These are phyloP conservation scores for Cordilura impudica DNA, from an alignment of 2,888 invertebrate species.

Conservation along the genomic window DNA sequence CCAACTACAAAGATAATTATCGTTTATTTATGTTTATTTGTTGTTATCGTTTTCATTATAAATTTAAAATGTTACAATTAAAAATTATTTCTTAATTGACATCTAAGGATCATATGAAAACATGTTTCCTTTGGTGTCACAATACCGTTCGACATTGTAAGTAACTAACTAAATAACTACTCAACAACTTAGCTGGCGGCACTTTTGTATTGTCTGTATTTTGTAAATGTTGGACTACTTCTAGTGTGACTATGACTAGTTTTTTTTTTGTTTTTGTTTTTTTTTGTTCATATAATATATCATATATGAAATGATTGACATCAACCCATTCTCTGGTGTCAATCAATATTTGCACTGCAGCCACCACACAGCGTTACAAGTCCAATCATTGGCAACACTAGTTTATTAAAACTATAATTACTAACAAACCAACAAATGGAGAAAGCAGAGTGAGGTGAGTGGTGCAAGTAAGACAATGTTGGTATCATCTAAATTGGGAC, in stretches of 20 bases:
- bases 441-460: not conserved
- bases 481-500: slow-evolving; percentile 60
- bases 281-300: slow-evolving; percentile 24
- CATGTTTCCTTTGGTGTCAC: slow-evolving; percentile 51
- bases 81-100: slow-evolving; percentile 55
- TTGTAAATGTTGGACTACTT: no score
- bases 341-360: slow-evolving; percentile 44
- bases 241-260: not conserved
- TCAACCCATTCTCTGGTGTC: slow-evolving; percentile 55
- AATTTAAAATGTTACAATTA: slow-evolving; percentile 38
- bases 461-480: not conserved
- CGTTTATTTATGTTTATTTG: no score
- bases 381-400: slow-evolving; percentile 5
- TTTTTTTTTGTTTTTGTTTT: slow-evolving; percentile 11
- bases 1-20: no score
- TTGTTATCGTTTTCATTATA: not conserved
- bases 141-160: slow-evolving; percentile 29
- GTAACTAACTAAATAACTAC: slow-evolving; percentile 8
- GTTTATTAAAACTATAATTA: not conserved
- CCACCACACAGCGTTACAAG: not conserved
- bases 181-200: slow-evolving; percentile 23
- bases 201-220: slow-evolving; percentile 28
- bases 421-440: not conserved
- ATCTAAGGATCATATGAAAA: slow-evolving; percentile 47
- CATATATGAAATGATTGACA: slow-evolving; percentile 59